These are phyloP conservation scores for Epicampocera succincta DNA, from an alignment of 2,888 invertebrate genomes.

Conservation along the genomic window DNA sequence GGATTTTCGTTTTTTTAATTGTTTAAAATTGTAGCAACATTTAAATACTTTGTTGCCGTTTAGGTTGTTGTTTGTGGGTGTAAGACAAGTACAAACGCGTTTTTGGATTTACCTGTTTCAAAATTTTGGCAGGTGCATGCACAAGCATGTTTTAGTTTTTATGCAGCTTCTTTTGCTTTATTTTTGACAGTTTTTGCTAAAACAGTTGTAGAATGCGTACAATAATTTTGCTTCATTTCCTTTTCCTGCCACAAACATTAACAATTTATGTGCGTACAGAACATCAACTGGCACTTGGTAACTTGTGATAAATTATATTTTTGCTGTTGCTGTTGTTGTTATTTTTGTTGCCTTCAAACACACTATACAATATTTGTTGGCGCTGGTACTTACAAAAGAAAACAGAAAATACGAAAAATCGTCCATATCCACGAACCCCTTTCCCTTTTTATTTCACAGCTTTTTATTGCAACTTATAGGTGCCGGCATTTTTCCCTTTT, in stretches of 20 bases:
- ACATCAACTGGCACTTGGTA: conserved; percentile 21
- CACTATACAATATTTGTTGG: conserved; percentile 52
- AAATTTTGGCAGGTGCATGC: conserved; percentile 29
- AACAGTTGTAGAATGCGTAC: conserved; percentile 65
- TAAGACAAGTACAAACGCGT: too few relatives aligned
- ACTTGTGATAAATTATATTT: conserved; percentile 24
- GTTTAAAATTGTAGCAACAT: too few relatives aligned
- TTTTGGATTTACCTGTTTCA: conserved; percentile 14
- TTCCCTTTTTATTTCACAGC: neutral
- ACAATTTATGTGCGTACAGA: neutral
- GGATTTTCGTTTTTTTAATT: too few relatives aligned
- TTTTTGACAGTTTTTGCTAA: too few relatives aligned
- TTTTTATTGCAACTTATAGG: neutral
- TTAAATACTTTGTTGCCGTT: too few relatives aligned
- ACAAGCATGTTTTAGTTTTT: neutral
- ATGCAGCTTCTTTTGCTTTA: conserved; percentile 3
- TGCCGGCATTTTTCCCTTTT: neutral
- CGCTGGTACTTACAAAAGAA: conserved; percentile 52
- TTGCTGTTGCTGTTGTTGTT: conserved; percentile 28
- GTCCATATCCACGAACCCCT: neutral
- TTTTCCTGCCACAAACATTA: conserved; percentile 66
- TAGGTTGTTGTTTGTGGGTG: too few relatives aligned
- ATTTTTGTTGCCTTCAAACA: too few relatives aligned
- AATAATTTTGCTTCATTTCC: conserved; percentile 68
- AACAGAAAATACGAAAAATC: neutral